phyloP scores from a whole-genome alignment of 2,888 invertebrate species.

The Drosophila borborema region DNA sequence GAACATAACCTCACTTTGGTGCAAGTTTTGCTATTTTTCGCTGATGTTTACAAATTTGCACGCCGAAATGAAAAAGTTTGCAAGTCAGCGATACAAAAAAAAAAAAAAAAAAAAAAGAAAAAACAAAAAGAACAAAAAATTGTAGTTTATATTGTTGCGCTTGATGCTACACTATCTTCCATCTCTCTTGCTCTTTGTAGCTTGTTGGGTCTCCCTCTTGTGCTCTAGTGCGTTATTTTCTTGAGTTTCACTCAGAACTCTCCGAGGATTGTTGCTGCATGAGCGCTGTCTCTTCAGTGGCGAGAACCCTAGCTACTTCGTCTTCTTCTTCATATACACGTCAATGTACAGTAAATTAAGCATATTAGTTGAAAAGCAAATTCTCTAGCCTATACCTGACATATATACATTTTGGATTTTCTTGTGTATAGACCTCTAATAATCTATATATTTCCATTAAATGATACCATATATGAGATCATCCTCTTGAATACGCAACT shows the following conservation, averaged over 20 bases:
- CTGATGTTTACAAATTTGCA: slow-evolving; percentile 78
- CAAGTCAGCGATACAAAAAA: slow-evolving; percentile 41
- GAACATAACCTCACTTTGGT: slow-evolving; percentile 28
- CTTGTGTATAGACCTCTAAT: no score
- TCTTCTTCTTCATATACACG: slow-evolving; percentile 5
- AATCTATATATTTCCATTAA: no score
- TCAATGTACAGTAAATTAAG: not conserved
- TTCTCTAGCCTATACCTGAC: not conserved
- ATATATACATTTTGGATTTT: no score
- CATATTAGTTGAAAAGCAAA: not conserved
- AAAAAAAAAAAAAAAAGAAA: slow-evolving; percentile 11
- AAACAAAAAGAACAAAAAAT: slow-evolving; percentile 3
- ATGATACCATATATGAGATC: no score
- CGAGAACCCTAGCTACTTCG: not conserved
- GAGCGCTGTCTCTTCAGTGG: not conserved
- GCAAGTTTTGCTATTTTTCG: slow-evolving; percentile 63
- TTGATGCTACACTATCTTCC: not conserved
- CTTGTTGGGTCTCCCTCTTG: not conserved
- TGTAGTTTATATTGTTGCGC: slow-evolving; percentile 23
- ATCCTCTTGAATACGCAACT: no score
- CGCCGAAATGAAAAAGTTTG: slow-evolving; percentile 73
- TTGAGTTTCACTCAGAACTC: slow-evolving; percentile 9
- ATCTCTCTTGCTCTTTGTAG: not conserved
- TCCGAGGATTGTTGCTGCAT: slow-evolving; percentile 23
- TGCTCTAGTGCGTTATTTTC: not conserved